Conservation (phyloP, 2,113 vertebrate species). For the Antigone vipio region DNA sequence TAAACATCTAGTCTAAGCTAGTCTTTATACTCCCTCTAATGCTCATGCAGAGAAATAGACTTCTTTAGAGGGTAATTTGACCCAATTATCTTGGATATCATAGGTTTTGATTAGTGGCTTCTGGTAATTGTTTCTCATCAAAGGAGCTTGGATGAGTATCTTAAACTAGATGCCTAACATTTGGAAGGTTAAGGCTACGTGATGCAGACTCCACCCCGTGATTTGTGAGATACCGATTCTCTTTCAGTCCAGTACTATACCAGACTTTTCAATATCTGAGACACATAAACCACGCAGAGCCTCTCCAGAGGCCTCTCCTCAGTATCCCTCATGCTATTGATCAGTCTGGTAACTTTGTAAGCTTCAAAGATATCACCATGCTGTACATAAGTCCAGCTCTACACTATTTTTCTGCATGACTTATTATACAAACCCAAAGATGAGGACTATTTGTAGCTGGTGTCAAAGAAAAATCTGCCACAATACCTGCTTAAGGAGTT, state of each 20-base stretch:
- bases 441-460: background rate
- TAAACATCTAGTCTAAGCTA: background rate
- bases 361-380: background rate
- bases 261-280: background rate
- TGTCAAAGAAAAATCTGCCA: background rate
- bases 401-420: background rate
- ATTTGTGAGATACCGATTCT: background rate
- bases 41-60: background rate
- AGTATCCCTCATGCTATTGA: background rate
- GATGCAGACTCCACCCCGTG: background rate
- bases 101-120: background rate
- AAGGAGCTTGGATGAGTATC: background rate
- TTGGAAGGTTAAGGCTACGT: rapidly evolving
- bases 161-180: background rate
- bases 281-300: background rate
- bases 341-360: background rate
- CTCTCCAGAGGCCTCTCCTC: background rate
- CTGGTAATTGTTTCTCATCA: background rate
- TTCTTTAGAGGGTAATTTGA: background rate
- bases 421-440: background rate
- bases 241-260: background rate
- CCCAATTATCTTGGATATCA: background rate
- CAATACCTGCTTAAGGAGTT: background rate
- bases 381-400: background rate
- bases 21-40: background rate